Evolutionary conservation across 2,797 vertebrate genomes (phyloP).

Genomic region (Cuculus canorus): DNA sequence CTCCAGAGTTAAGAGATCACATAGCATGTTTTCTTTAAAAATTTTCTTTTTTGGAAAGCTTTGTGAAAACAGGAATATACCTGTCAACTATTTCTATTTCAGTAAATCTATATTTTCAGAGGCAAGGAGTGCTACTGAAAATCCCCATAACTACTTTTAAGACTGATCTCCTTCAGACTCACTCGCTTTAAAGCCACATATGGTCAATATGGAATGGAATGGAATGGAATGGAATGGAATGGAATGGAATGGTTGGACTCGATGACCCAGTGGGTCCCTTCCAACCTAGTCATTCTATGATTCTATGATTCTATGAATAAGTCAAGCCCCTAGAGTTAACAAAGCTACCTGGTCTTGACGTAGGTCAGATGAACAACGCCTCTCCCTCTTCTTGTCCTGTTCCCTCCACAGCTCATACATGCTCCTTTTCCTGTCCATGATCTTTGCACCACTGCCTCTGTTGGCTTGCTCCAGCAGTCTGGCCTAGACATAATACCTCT

Average conservation of each 20-base stretch:
- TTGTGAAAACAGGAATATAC: background rate
- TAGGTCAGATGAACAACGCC: background rate
- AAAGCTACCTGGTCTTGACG: background rate
- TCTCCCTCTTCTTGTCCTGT: background rate
- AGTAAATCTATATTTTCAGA: background rate
- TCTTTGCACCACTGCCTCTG: background rate
- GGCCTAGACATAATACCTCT: background rate
- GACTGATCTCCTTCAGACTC: background rate
- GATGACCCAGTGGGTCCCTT: too few species aligned
- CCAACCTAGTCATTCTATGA: too few species aligned
- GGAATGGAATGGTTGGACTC: too few species aligned
- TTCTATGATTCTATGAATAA: too few species aligned
- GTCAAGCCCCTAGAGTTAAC: background rate
- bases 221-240: too few species aligned
- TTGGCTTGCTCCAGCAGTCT: background rate
- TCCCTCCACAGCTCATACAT: fast-evolving
- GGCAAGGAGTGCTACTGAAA: background rate
- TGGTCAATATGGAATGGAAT: too few species aligned
- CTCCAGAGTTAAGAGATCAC: background rate
- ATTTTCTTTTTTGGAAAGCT: background rate
- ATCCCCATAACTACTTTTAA: background rate
- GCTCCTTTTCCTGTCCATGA: background rate
- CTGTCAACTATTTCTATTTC: background rate
- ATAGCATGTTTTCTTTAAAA: background rate
- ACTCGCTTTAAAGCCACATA: background rate